A percentile compares a stretch with the other conserved stretches of the same genome.
phyloP scores from a whole-genome alignment of 30 jellyfish, hydroid and myxozoan genomes.

The Thelohanellus kitauei region DNA sequence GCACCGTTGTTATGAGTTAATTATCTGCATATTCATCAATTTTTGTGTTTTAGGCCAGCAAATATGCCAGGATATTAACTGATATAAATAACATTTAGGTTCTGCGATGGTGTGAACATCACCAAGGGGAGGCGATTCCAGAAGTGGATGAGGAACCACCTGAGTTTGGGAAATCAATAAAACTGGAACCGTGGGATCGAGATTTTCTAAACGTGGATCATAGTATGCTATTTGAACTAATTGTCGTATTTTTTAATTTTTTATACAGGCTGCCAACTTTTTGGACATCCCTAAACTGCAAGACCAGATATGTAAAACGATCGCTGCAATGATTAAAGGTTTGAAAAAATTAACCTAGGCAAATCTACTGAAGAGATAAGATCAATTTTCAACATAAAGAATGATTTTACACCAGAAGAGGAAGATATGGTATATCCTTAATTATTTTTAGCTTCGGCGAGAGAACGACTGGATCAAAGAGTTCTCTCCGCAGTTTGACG shows the following conservation, averaged over 20 bases:
- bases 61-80: background rate
- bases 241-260: conserved; percentile 10
- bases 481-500: too few species aligned
- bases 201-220: conserved; percentile 83
- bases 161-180: conserved; percentile 34
- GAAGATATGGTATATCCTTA: conserved; percentile 34
- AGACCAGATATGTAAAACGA: conserved; percentile 78
- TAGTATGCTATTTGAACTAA: conserved; percentile 54
- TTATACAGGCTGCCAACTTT: conserved; percentile 57
- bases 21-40: too few species aligned
- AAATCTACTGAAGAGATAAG: conserved; percentile 85
- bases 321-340: conserved; percentile 91
- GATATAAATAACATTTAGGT: background rate
- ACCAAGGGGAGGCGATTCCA: conserved; percentile 74
- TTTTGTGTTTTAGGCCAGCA: too few species aligned
- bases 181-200: conserved; percentile 87
- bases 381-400: conserved; percentile 50
- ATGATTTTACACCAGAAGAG: conserved; percentile 96
- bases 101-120: conserved; percentile 64
- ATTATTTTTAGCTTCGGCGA: too few species aligned
- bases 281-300: conserved; percentile 55
- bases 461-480: too few species aligned
- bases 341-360: conserved; percentile 3
- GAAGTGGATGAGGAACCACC: conserved; percentile 76
- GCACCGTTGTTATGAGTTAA: too few species aligned